Conservation (phyloP, 37 sponge, comb jelly and placozoan species). For the Theonella swinhoei region DNA sequence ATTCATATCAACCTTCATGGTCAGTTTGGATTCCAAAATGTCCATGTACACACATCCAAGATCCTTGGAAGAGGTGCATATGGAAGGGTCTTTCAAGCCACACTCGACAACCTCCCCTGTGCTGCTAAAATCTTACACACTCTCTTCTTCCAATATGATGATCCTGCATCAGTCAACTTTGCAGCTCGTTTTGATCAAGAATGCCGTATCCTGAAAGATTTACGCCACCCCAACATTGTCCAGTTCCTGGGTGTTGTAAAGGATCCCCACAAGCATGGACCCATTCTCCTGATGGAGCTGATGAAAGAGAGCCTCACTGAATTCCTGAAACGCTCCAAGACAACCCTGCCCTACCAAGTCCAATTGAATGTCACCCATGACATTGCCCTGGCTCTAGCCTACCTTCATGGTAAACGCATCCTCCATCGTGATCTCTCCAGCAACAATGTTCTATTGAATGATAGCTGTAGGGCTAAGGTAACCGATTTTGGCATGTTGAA, state of each 20-base stretch:
- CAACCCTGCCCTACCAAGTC: not conserved
- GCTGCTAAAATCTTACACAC: not conserved
- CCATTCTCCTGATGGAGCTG: not conserved
- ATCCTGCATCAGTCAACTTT: not conserved
- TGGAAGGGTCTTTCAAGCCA: not conserved
- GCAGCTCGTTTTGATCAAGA: not conserved
- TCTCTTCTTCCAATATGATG: not conserved
- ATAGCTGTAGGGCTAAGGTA: not conserved
- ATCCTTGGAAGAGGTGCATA: not conserved
- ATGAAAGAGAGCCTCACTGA: not conserved
- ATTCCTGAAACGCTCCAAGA: not conserved
- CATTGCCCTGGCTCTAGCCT: not conserved
- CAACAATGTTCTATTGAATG: not conserved
- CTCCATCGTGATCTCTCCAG: not conserved
- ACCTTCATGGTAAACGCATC: not conserved
- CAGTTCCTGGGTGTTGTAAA: not conserved
- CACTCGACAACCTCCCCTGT: not conserved
- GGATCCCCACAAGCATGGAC: not conserved
- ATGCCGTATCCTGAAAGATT: not conserved
- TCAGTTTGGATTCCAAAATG: not conserved
- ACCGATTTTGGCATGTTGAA: not conserved
- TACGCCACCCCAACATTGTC: not conserved
- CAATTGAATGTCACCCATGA: not conserved
- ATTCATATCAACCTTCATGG: not conserved
- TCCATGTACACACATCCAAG: not conserved